Base-by-base conservation (phyloP, 2,888 invertebrate genomes). In the Drepana falcataria region DNA sequence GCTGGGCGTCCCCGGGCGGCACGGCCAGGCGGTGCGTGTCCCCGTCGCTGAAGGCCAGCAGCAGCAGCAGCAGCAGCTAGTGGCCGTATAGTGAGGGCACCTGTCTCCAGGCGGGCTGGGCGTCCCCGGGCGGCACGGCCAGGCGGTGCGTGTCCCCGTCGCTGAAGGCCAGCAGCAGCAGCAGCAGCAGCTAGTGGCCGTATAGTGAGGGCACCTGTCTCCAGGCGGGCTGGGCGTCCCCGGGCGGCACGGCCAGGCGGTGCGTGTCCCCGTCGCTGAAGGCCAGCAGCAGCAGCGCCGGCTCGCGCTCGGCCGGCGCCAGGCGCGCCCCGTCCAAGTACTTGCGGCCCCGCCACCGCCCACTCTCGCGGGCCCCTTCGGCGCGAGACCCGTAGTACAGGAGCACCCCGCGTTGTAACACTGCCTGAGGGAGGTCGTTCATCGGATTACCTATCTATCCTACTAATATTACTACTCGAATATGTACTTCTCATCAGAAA, bases 361-460 rank as follows among this genome's bases (percentile, higher is more conserved):
- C 88, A 1, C 89, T 86, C 2, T 69, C 93, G 2, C 92, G 88
- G 1, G 92, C 92, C 2, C 94, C 94, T 70, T 94, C 94, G 0
- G 93, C 94, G 34, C 94, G 87, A 0, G 85, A 91, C 47, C 86
- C 86, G 81, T 92, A 93, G 83, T 93, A 93, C 0, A 93, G 91
- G 0, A 94, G 77, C 2, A 94, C 94, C 2, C 95, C 94, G 59
- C 94, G 90, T 64, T 94, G 94, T 0, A 94, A 73, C 0, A 94
- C 93, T 41, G 92, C 93, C 93, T 93, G 65, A 21, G 21, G 21
- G 21, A 21, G 21, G 21, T 21, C 21, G 21, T 21, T 21, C 21
- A 21, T 21, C 21, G 21, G 21, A 21, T 21, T 21, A 21, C 21
- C 21, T 21, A 21, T 21, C 21, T 21, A 21, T 21, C 21, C 21